A percentile compares a stretch with the other conserved stretches of the same genome.
Evolutionary conservation across 2,888 invertebrate species (phyloP).

Genomic region (Stenotaenia linearis): DNA sequence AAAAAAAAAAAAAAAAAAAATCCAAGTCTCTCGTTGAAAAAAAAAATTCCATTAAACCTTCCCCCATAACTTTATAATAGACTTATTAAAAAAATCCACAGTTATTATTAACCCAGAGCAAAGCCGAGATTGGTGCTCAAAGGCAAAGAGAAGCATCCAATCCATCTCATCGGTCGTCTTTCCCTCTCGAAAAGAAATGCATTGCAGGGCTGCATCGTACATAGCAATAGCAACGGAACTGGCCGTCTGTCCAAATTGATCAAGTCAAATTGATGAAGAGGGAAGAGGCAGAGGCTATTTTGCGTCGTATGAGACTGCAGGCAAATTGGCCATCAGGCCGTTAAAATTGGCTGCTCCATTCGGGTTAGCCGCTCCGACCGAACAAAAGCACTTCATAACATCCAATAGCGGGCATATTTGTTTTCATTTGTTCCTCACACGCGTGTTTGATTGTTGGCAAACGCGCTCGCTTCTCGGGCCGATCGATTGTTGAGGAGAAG

Average conservation of each 20-base stretch:
- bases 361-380: constrained; percentile 26
- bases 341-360: constrained; percentile 20
- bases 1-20: neutral
- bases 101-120: neutral
- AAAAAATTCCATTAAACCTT: no score
- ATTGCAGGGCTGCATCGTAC: neutral
- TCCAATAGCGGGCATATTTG: constrained; percentile 26
- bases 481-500: constrained; percentile 10
- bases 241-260: constrained; percentile 26
- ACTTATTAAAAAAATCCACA: neutral
- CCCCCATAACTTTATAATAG: no score
- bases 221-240: neutral
- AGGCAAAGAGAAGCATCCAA: neutral
- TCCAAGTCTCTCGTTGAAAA: no score
- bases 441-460: constrained; percentile 26
- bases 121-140: neutral
- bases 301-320: constrained; percentile 12
- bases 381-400: constrained; percentile 26
- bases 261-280: constrained; percentile 26
- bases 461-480: neutral
- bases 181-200: neutral
- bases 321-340: constrained; percentile 26
- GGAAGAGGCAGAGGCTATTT: constrained; percentile 24
- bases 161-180: neutral
- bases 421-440: constrained; percentile 26